Evolutionary conservation across 2,888 invertebrate genomes (phyloP), one percentile per base, ranked within the genome.

Genomic region (Himalopsyche japonica): DNA sequence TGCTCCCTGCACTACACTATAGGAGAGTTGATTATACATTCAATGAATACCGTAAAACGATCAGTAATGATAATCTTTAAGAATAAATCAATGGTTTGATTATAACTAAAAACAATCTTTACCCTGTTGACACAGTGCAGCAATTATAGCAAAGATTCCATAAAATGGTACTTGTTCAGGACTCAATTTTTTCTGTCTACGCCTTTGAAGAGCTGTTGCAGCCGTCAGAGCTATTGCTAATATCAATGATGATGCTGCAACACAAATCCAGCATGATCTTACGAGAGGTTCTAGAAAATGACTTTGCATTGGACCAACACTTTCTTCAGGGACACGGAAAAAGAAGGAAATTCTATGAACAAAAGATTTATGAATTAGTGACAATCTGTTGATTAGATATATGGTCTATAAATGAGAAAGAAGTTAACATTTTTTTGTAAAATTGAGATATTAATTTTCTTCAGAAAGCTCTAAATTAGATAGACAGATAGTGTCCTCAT

Each of bases 101-200:
- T 12, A 43, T 15, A 3, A 43, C 15, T 43, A 43, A 43, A 43
- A 43, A 43, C 43, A 3, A 4, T 43, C 43, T 15, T 15, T 32
- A 86, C 85, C 85, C 80, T 86, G 84, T 79, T 86, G 85, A 78
- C 85, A 86, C 20, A 86, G 64, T 24, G 85, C 83, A 24, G 84
- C 81, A 49, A 86, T 37, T 0, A 84, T 82, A 5, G 80, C 57
- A 7, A 86, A 83, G 15, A 43, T 20, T 18, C 77, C 84, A 37
- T 34, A 82, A 20, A 18, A 5, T 20, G 32, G 24, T 80, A 12
- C 76, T 64, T 3, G 30, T 48, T 30, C 70, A 43, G 18, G 30
- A 32, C 48, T 49, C 48, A 12, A 24, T 37, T 77, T 37, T 43
- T 7, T 8, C 27, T 79, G 48, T 79, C 15, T 12, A 18, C 48